A percentile compares a stretch with the other conserved stretches of the same genome.
These are phyloP conservation scores for Ophioninae sp. DNA, from an alignment of 2,888 invertebrate species.

Conservation along the genomic window DNA sequence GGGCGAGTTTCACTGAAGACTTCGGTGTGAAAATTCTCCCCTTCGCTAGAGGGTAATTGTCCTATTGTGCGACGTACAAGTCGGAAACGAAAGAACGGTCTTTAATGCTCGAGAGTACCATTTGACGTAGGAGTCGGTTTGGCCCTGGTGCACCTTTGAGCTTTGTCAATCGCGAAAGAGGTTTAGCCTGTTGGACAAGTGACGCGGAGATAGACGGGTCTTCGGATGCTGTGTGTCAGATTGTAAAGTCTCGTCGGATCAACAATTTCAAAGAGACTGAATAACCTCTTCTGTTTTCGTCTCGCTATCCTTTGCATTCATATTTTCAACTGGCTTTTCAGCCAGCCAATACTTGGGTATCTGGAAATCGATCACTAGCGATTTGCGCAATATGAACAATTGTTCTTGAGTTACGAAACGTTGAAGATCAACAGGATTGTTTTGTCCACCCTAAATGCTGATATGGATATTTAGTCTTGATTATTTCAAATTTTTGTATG, in stretches of 20 bases:
- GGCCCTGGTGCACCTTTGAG: slow-evolving; percentile 51
- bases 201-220: slow-evolving; percentile 14
- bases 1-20: slow-evolving; percentile 19
- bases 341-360: slow-evolving; percentile 22
- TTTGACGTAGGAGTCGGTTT: slow-evolving; percentile 43
- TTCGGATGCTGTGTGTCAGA: slow-evolving; percentile 16
- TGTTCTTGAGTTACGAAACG: neutral
- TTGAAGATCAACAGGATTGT: neutral
- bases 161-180: slow-evolving; percentile 40
- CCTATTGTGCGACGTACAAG: slow-evolving; percentile 49
- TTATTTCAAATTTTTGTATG: too few species aligned
- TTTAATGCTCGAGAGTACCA: slow-evolving; percentile 58
- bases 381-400: neutral
- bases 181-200: slow-evolving; percentile 20
- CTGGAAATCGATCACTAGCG: neutral
- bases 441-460: neutral
- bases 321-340: slow-evolving; percentile 27
- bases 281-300: slow-evolving; percentile 27
- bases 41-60: slow-evolving; percentile 47
- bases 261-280: slow-evolving; percentile 53
- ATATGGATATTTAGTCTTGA: too few species aligned
- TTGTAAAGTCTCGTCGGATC: slow-evolving; percentile 8
- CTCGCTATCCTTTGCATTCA: slow-evolving; percentile 17
- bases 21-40: slow-evolving; percentile 46
- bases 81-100: slow-evolving; percentile 58